phyloP scores from a whole-genome alignment of 1,140 invertebrate species.

The Oreohelix idahoensis region DNA sequence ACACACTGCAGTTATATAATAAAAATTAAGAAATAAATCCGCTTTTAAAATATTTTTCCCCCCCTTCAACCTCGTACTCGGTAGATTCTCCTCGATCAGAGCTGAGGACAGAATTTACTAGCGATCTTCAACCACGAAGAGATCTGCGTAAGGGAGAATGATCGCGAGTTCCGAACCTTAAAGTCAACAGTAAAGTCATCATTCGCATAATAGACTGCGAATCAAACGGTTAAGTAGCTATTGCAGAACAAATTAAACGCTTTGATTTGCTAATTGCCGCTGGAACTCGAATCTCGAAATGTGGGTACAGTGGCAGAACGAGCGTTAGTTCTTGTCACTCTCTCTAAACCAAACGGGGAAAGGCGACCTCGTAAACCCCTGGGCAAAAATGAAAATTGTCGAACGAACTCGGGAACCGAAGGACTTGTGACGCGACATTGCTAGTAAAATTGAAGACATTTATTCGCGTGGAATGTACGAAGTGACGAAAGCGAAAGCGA shows the following conservation, averaged over 20 bases:
- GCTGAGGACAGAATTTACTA: background rate
- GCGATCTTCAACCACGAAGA: background rate
- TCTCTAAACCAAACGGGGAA: background rate
- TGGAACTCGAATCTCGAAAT: background rate
- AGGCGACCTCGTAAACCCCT: background rate
- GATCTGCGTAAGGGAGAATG: background rate
- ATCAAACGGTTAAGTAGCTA: background rate
- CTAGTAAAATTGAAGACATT: background rate
- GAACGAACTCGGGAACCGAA: background rate
- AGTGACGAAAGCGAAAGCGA: background rate
- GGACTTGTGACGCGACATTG: background rate
- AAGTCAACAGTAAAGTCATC: background rate
- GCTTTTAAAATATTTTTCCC: no score
- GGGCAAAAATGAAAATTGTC: background rate
- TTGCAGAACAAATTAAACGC: slow-evolving; percentile 14
- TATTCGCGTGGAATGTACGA: background rate
- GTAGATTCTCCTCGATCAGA: no score
- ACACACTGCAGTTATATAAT: no score
- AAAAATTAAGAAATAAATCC: no score
- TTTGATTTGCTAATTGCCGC: slow-evolving; percentile 4
- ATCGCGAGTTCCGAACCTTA: background rate
- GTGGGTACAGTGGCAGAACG: background rate
- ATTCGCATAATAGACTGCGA: background rate
- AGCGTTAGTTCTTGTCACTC: background rate
- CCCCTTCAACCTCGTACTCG: no score